phyloP scores from a whole-genome alignment of 1,140 invertebrate genomes.

The Leptinotarsa texana region DNA sequence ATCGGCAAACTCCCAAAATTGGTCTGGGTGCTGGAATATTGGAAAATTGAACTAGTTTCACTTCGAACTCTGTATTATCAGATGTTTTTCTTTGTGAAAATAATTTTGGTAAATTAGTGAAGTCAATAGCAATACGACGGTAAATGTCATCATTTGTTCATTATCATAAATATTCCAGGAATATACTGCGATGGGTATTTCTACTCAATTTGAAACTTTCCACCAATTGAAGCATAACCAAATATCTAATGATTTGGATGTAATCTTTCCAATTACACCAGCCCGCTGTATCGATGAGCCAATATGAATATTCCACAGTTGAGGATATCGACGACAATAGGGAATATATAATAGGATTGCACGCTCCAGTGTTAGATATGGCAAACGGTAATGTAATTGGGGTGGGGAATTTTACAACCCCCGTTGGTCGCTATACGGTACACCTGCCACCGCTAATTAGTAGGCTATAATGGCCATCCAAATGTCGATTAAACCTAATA shows the following conservation, averaged over 20 bases:
- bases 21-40: too few relatives aligned
- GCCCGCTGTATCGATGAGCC: background rate
- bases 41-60: too few relatives aligned
- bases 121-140: too few relatives aligned
- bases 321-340: constrained; percentile 17
- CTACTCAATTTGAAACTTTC: too few relatives aligned
- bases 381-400: constrained; percentile 46
- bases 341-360: constrained; percentile 27
- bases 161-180: too few relatives aligned
- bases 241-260: background rate
- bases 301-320: constrained; percentile 11
- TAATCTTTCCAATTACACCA: background rate
- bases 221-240: background rate
- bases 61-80: too few relatives aligned
- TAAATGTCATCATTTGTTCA: too few relatives aligned
- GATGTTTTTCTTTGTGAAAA: too few relatives aligned
- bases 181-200: too few relatives aligned
- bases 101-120: too few relatives aligned
- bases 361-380: constrained; percentile 22
- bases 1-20: too few relatives aligned
- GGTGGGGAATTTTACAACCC: constrained; percentile 43
- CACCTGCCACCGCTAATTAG: constrained; percentile 54
- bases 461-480: constrained; percentile 52
- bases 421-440: constrained; percentile 47
- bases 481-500: constrained; percentile 54